Percentiles rank a stretch among this genome's conserved stretches.
Evolutionary conservation across 2,113 vertebrate genomes (phyloP).

Genomic region (Athene cunicularia): DNA sequence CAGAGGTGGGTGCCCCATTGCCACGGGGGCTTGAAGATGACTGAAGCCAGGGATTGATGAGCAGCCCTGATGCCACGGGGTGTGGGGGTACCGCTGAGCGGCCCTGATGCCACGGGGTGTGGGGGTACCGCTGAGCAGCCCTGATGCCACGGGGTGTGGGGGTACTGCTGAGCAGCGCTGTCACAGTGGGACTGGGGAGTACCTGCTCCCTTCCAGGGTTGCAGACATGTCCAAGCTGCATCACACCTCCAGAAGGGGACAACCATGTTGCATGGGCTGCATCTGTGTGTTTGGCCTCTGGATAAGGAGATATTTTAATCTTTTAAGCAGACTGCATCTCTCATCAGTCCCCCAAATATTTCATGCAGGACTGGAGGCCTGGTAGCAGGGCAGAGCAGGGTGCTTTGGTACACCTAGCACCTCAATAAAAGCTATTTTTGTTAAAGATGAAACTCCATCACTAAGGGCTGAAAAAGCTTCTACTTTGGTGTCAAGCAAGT

Average conservation of each 20-base stretch:
- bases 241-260: not conserved
- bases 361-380: not conserved
- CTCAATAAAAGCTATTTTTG: not conserved
- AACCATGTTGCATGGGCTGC: not conserved
- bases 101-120: too few relatives aligned
- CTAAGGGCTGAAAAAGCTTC: not conserved
- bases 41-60: accelerated
- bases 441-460: not conserved
- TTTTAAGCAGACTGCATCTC: not conserved
- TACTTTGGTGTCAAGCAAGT: not conserved
- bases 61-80: accelerated
- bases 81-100: too few relatives aligned
- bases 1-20: not conserved
- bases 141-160: too few relatives aligned
- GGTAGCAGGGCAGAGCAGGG: not conserved
- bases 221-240: not conserved
- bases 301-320: not conserved
- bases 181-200: not conserved
- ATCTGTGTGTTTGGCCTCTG: not conserved
- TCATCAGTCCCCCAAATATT: not conserved
- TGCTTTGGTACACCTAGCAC: not conserved
- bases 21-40: accelerated
- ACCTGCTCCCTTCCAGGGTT: not conserved
- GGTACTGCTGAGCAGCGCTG: not conserved
- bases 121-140: too few relatives aligned